These are phyloP conservation scores for Ophioninae sp. DNA, from an alignment of 2,888 invertebrate species.

Conservation along the genomic window DNA sequence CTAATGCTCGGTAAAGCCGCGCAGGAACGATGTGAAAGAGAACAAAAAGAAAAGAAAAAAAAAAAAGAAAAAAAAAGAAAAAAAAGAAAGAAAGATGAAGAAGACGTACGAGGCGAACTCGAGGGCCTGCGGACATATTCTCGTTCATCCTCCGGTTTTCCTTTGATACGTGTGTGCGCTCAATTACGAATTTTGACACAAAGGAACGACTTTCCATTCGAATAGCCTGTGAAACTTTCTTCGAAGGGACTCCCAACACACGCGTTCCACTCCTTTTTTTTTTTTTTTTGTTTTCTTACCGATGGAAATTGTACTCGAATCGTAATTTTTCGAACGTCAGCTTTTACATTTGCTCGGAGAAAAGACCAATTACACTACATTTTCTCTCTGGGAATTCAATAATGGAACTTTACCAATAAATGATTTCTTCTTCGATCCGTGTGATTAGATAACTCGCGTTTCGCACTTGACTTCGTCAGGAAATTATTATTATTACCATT, in stretches of 20 bases:
- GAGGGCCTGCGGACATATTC: neutral
- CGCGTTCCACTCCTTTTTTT: too few species aligned
- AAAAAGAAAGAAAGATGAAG: too few species aligned
- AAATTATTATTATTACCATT: neutral
- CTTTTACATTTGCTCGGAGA: neutral
- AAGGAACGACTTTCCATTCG: slow-evolving; percentile 1
- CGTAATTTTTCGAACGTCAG: neutral
- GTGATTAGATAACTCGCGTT: neutral
- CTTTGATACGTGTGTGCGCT: slow-evolving; percentile 13
- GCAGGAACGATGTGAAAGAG: slow-evolving; percentile 26
- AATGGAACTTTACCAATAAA: neutral
- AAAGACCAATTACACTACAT: neutral
- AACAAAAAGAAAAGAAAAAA: neutral
- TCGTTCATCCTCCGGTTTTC: slow-evolving; percentile 12
- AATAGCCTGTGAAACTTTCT: neutral
- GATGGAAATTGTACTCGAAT: neutral
- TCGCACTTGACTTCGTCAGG: neutral
- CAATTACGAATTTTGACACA: slow-evolving; percentile 10
- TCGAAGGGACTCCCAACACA: neutral
- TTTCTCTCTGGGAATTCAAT: neutral
- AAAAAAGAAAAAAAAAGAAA: too few species aligned
- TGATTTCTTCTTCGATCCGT: neutral
- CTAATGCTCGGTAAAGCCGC: slow-evolving; percentile 30
- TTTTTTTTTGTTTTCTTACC: neutral
- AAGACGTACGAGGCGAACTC: neutral